These are phyloP conservation scores for Temnothorax unifasciatus DNA, from an alignment of 2,888 invertebrate species.

Conservation along the genomic window DNA sequence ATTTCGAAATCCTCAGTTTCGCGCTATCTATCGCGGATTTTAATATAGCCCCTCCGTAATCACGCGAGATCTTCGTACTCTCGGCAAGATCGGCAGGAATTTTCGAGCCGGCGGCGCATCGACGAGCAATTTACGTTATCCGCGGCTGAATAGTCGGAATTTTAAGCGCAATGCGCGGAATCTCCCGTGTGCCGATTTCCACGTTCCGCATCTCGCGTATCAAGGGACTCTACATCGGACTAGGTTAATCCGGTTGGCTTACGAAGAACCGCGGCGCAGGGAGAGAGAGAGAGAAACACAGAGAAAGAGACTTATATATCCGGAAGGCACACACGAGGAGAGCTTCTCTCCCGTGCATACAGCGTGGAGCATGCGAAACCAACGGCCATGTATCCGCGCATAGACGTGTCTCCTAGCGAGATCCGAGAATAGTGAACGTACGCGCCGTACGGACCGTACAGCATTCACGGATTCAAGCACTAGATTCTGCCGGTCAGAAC, in stretches of 20 bases:
- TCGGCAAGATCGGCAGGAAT: slow-evolving; percentile 14
- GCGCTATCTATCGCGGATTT: slow-evolving; percentile 2
- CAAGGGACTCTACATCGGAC: slow-evolving; percentile 48
- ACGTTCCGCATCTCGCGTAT: slow-evolving; percentile 42
- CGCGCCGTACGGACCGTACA: background rate
- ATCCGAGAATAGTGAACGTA: slow-evolving; percentile 47
- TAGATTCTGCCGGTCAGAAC: slow-evolving; percentile 22
- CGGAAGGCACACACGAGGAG: slow-evolving; percentile 18
- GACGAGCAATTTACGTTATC: slow-evolving; percentile 22
- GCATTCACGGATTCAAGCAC: slow-evolving; percentile 4
- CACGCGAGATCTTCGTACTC: slow-evolving; percentile 17
- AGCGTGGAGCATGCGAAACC: slow-evolving; percentile 37
- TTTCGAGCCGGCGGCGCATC: slow-evolving; percentile 14
- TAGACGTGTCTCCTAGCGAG: slow-evolving; percentile 40
- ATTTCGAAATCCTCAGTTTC: background rate
- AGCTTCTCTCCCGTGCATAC: slow-evolving; percentile 22
- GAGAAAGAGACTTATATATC: slow-evolving; percentile 14
- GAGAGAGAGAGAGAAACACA: slow-evolving; percentile 2
- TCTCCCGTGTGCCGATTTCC: slow-evolving; percentile 44
- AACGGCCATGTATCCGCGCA: slow-evolving; percentile 41
- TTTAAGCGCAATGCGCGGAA: slow-evolving; percentile 46
- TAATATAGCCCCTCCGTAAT: background rate
- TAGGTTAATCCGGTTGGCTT: slow-evolving; percentile 61
- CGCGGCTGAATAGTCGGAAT: slow-evolving; percentile 35
- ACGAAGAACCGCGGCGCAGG: slow-evolving; percentile 29